Base-by-base conservation (phyloP, 2,797 vertebrate genomes). In the Furcifer pardalis region DNA sequence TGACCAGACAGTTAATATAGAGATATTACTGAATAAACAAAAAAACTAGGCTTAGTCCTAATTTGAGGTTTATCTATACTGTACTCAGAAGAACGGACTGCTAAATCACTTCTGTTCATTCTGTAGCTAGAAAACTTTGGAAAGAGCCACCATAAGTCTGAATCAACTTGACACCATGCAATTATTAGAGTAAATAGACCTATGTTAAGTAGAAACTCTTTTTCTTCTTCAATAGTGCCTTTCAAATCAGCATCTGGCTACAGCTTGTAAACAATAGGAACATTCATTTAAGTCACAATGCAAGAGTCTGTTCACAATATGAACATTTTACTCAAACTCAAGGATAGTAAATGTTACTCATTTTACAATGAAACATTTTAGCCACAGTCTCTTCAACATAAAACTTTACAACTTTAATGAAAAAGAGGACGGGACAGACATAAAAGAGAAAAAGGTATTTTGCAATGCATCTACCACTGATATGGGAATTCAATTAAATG, bases 401-500 rank as follows among this genome's bases (percentile, higher is more conserved):
- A 88, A 93, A 92, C 88, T 93, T 94, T 92, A 92, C 65, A 93
- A 69, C 71, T 82, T 82, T 89, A 81, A 91, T 83, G 59, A 91
- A 88, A 91, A 65, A 62, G 23, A 92, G 87, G 87, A 89, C 23
- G 46, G 42, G 27, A 73, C 37, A 81, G 9, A 81, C 23, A 89
- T 93, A 93, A 94, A 93, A 93, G 87, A 88, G 88, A 94, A 92
- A 94, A 93, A 93, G 89, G 83, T 91, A 79, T 92, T 95, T 94
- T 93, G 88, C 90, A 92, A 90, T 90, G 87, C 92, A 91, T 94
- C 91, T 91, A 91, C 87, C 88, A 90, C 86, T 91, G 89, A 93
- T 94, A 90, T 0, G 83, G 90, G 37, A 84, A 78, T 93, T 88
- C 79, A 87, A 46, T 92, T 92, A 93, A 94, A 94, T 89, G 91